These are phyloP conservation scores for Cochlearius cochlearius DNA, from an alignment of 2,113 vertebrate species.

Conservation along the genomic window DNA sequence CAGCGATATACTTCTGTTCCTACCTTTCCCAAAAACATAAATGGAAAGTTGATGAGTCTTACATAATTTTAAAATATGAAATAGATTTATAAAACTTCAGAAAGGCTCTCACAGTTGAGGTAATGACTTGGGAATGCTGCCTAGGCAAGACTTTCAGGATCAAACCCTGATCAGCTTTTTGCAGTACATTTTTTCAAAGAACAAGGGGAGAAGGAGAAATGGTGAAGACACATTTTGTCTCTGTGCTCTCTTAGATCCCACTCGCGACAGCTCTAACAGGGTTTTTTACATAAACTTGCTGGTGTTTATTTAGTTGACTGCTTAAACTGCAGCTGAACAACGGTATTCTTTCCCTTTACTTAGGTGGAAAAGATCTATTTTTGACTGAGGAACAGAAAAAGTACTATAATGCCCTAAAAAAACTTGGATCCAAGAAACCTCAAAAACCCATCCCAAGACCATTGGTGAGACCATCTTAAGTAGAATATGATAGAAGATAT, in stretches of 20 bases:
- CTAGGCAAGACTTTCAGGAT: neutral
- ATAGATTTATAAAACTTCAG: neutral
- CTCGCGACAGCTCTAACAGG: neutral
- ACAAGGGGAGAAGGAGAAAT: neutral
- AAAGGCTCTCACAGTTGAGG: neutral
- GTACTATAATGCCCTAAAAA: slow-evolving; percentile 97
- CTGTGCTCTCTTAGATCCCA: neutral
- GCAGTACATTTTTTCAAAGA: neutral
- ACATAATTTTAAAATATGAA: neutral
- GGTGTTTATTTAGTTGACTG: neutral
- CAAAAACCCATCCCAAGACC: slow-evolving; percentile 93
- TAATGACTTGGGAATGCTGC: neutral
- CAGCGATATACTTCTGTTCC: neutral
- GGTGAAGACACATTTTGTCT: neutral
- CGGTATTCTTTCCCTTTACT: slow-evolving; percentile 71
- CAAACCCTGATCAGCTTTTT: neutral
- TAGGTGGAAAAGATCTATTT: slow-evolving; percentile 96
- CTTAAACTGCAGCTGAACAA: slow-evolving; percentile 50
- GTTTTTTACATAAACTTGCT: neutral
- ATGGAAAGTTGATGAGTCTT: neutral
- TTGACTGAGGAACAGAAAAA: slow-evolving; percentile 98
- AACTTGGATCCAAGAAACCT: slow-evolving; percentile 93
- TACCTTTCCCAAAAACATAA: neutral
- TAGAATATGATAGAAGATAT: neutral
- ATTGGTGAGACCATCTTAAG: slow-evolving; percentile 73